Evolutionary conservation across 2,113 vertebrate genomes (phyloP), one percentile per base, ranked within the genome.

Genomic region (Erythrocercus mccallii): DNA sequence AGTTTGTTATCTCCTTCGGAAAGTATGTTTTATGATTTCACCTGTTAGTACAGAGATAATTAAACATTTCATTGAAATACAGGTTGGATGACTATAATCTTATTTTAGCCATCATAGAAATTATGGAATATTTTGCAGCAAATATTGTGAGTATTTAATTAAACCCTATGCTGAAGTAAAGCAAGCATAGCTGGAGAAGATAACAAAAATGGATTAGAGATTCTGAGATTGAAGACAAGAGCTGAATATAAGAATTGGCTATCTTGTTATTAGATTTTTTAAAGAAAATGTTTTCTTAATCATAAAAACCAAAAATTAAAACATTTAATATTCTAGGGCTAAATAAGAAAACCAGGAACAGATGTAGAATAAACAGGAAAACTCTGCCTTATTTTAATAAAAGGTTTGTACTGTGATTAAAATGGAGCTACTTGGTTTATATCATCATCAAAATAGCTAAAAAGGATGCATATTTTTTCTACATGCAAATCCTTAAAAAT

Each of bases 1-100:
- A 93, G 86, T 86, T 94, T 96, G 92, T 97, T 96, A 96, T 96
- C 96, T 95, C 76, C 94, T 91, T 94, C 88, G 88, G 86, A 85
- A 96, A 68, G 58, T 77, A 74, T 62, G 86, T 50, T 95, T 95
- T 91, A 92, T 97, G 79, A 95, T 92, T 91, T 94, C 80, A 94
- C 80, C 45, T 91, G 64, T 90, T 94, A 95, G 72, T 44, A 73
- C 76, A 89, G 69, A 88, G 64, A 88, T 70, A 97, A 95, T 97
- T 95, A 96, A 95, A 92, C 68, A 91, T 83, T 96, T 96, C 57
- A 65, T 37, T 85, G 93, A 95, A 96, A 79, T 57, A 88, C 74
- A 45, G 54, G 61, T 84, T 93, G 85, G 81, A 93, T 91, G 72
- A 91, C 81, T 89, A 64, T 91, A 94, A 94, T 74, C 91, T 92